Evolutionary conservation across 2,888 invertebrate species (phyloP), one percentile per base, ranked within the genome.

Genomic region (Cheilosia scutellata): DNA sequence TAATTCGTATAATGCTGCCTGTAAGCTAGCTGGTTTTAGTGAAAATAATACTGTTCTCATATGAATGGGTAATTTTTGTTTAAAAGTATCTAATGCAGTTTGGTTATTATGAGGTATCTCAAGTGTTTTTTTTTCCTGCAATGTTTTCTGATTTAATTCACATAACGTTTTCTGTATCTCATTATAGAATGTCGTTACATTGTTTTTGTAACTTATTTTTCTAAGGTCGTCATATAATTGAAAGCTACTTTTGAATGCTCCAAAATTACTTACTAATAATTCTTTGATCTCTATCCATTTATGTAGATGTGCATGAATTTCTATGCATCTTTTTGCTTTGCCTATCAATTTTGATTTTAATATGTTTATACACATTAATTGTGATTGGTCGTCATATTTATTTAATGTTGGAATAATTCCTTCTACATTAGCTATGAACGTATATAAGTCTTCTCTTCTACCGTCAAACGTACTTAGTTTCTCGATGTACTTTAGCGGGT

Each of bases 191-290:
- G 1, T 40, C 9, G 40, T 27, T 27, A 51, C 65, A 37, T 16
- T 53, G 13, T 5, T 13, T 66, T n/a, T 66, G 27, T 40, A 66
- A 40, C n/a, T 31, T 5, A 37, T 66, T 53, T 66, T 20, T 33
- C 20, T 13, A 27, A 51, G 25, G 6, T 63, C 33, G 9, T 63
- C 49, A 37, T 63, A 63, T 7, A 47, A 13, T 58, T 16, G 16
- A 37, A 42, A 58, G 25, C 11, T 25, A 40, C 20, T 40, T 58
- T 58, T 40, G 40, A 58, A 58, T 40, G 40, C 47, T 47, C 47
- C 47, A 47, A 47, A n/a, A 47, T 47, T 47, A 16, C 16, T 16
- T n/a, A 47, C n/a, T n/a, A 47, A 16, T 47, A 47, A 7, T 42
- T 11, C 42, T n/a, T 42, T 42, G 11, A 5, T 42, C 11, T 1